Conservation (phyloP, 1,140 invertebrate genomes). For the Uloborus diversus region DNA sequence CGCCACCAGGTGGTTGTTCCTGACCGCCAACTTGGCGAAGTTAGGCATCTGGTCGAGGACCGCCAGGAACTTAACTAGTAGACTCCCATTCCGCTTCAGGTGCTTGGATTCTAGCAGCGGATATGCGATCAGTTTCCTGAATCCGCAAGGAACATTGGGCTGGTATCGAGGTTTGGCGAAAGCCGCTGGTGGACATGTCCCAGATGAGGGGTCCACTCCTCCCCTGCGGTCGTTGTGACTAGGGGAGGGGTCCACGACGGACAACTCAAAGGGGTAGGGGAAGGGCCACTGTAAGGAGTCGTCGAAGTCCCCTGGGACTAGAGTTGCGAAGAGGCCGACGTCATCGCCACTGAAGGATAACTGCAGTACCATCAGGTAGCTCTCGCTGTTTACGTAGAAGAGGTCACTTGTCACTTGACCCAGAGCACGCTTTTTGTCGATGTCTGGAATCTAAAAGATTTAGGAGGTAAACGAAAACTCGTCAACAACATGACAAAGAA, state of each 20-base stretch:
- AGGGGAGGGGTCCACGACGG: slow-evolving; percentile 51
- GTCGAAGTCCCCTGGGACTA: slow-evolving; percentile 54
- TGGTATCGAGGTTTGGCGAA: slow-evolving; percentile 28
- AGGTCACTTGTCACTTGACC: slow-evolving; percentile 30
- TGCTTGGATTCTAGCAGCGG: not conserved
- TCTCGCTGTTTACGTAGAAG: slow-evolving; percentile 52
- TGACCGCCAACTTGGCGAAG: slow-evolving; percentile 14
- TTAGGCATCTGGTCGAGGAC: slow-evolving; percentile 38
- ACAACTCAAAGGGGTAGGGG: slow-evolving; percentile 54
- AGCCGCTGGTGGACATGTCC: not conserved
- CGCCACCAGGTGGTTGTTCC: slow-evolving; percentile 31
- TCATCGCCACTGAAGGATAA: slow-evolving; percentile 36
- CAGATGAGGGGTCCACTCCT: not conserved
- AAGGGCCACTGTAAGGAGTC: slow-evolving; percentile 57
- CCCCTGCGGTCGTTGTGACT: not conserved
- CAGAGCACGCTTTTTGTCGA: slow-evolving; percentile 2
- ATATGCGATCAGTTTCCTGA: slow-evolving; percentile 3
- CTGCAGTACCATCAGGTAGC: slow-evolving; percentile 55
- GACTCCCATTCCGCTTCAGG: slow-evolving; percentile 7
- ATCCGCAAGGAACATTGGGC: slow-evolving; percentile 45
- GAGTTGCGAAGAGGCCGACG: slow-evolving; percentile 51
- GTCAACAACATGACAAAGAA: no score
- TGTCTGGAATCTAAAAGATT: no score
- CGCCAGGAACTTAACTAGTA: slow-evolving; percentile 19
- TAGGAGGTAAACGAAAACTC: no score